Base-by-base conservation (phyloP, 2,888 invertebrate species). In the Nemotelus nigrinus region DNA sequence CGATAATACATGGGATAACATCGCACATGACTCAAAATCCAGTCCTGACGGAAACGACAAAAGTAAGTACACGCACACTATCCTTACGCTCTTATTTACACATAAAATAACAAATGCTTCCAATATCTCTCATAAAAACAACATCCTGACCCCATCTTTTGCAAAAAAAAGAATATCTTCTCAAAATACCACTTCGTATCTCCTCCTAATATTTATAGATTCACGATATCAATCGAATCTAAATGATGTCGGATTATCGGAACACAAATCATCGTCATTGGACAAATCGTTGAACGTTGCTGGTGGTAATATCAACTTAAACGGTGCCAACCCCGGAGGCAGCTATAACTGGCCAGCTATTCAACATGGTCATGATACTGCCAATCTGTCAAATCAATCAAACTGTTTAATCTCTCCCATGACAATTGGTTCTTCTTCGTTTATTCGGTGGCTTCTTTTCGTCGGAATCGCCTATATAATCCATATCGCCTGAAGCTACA, bases 201-300 rank as follows among this genome's bases (percentile, higher is more conserved):
- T 55, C 55, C 39, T 53, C 67, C 44, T 70, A 70, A 57, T 72
- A 70, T 85, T 80, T 88, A 77, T 81, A 93, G 93, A 92, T 87
- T 92, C 92, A 83, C 92, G 92, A 86, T 93, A 92, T 88, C 92
- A 92, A 88, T 92, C 93, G 81, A 91, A 90, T 84, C 88, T 93
- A 86, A 93, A 93, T 87, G 93, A 93, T 88, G 93, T 93, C 86
- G 93, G 92, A 87, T 93, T 93, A 88, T 92, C 93, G 81, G 92
- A 93, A 88, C 93, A 93, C 88, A 93, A 93, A 89, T 85, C 85
- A 82, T 83, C 85, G 82, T 25, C 25, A 25, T 78, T 83, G 83
- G 87, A 86, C 84, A 87, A 86, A 82, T 83, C 84, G 41, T 83
- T 82, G 77, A 80, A 78, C 57, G 81, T 80, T 80, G 78, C 80